Evolutionary conservation across 2,888 invertebrate genomes (phyloP), one percentile per base, ranked within the genome.

Genomic region (Plebejus anna): DNA sequence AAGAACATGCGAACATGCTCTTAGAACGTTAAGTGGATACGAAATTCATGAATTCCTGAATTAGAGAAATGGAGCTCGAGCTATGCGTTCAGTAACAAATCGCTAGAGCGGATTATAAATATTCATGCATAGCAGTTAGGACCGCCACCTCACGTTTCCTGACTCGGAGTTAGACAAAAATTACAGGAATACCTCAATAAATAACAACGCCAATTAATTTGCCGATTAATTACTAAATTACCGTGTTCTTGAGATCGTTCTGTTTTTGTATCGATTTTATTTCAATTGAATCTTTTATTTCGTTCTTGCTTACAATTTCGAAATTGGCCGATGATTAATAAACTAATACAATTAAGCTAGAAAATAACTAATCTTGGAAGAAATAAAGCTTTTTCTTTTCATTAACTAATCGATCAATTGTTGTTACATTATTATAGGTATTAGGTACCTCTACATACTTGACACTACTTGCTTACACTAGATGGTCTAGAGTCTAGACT

Each of bases 31-130:
- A 61, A 28, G 22, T 61, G 28, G 11, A 61, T 61, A 61, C 2
- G n/a, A 42, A 71, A 71, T 71, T 51, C 51, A 42, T 71, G 16
- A 71, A 42, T 71, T 71, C n/a, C n/a, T 71, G 72, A 42, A 42
- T 13, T 28, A 42, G 72, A 47, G 51, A 51, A 72, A 72, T 47
- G 72, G 47, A 22, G 47, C 51, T 28, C 22, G 42, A 42, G 47
- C 47, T 72, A 22, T 22, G 51, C 47, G 42, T 51, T 72, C 9
- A 72, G 22, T 72, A 51, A 72, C 72, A 72, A 72, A 47, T 51
- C 47, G 72, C 47, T 28, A 72, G 42, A 16, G 22, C 61, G 61
- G 28, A 6, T 11, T 61, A 32, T 66, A 32, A 66, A 66, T 66
- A 66, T 66, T 66, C 66, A 66, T 66, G 66, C 66, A 66, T 32